Evolutionary conservation across 53 echinoderm and acorn worm genomes (phyloP).

Genomic region (Luidia sarsii): DNA sequence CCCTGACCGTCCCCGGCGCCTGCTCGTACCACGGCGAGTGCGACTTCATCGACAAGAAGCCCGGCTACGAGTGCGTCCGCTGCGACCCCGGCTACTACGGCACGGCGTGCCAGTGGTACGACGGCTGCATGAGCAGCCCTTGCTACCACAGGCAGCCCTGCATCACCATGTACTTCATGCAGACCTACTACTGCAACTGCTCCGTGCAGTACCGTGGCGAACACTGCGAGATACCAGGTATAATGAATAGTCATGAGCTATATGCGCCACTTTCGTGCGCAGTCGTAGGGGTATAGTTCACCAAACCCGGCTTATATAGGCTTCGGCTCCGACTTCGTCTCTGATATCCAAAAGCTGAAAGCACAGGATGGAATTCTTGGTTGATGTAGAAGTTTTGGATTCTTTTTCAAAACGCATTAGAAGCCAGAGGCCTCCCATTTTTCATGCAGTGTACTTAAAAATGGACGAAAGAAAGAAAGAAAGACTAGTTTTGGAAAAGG

Average conservation of each 20-base stretch:
- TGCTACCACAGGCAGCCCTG: constrained; percentile 72
- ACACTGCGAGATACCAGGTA: constrained; percentile 47
- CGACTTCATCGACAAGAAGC: constrained; percentile 55
- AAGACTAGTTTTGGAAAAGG: too few species aligned
- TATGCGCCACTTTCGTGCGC: too few species aligned
- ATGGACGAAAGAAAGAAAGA: too few species aligned
- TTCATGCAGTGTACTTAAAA: not conserved
- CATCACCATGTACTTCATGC: constrained; percentile 8
- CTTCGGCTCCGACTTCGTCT: too few species aligned
- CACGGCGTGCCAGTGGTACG: constrained; percentile 50
- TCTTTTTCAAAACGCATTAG: too few species aligned
- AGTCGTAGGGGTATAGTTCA: too few species aligned
- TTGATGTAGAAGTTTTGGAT: too few species aligned
- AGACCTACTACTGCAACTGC: constrained; percentile 41
- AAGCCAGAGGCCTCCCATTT: not conserved
- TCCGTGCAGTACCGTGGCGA: constrained; percentile 16
- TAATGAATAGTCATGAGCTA: too few species aligned
- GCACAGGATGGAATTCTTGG: too few species aligned
- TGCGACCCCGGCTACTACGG: constrained; percentile 75
- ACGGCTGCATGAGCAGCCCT: constrained; percentile 67
- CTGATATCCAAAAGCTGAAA: too few species aligned
- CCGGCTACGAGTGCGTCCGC: constrained; percentile 60
- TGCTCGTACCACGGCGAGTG: constrained; percentile 60
- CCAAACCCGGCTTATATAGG: too few species aligned
- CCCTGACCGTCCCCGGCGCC: constrained; percentile 20